A percentile compares a stretch with the other conserved stretches of the same genome.
phyloP scores from a whole-genome alignment of 2,797 vertebrate genomes.

The Echiichthys vipera region DNA sequence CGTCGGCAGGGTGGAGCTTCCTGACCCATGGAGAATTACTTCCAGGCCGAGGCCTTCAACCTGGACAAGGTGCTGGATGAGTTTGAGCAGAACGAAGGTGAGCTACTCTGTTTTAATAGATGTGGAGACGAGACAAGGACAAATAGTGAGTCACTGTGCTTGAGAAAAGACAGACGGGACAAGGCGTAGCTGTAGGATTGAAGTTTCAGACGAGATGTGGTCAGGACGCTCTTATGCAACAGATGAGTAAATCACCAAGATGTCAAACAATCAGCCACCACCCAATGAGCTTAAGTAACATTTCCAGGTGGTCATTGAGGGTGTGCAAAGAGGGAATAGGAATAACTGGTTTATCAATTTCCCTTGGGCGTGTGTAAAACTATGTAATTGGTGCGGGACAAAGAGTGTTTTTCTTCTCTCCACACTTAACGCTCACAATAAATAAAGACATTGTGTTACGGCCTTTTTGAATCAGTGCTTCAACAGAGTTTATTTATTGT shows the following conservation, averaged over 20 bases:
- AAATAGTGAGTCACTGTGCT: constrained; percentile 6
- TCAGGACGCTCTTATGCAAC: constrained; percentile 2
- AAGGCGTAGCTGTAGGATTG: not conserved
- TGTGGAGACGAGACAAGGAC: not conserved
- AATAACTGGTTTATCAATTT: constrained; percentile 73
- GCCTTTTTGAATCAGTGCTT: constrained; percentile 16
- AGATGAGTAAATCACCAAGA: constrained; percentile 19
- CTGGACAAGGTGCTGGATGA: constrained; percentile 99
- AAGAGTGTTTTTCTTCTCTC: constrained; percentile 21
- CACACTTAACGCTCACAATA: constrained; percentile 27
- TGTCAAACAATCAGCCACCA: constrained; percentile 19
- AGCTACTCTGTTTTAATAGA: constrained; percentile 41
- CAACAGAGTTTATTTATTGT: constrained; percentile 46
- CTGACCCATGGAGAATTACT: constrained; percentile 99
- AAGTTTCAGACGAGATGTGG: not conserved
- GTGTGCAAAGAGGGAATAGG: constrained; percentile 54
- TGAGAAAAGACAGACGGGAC: not conserved
- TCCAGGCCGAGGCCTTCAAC: constrained; percentile 99
- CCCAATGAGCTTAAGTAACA: constrained; percentile 38
- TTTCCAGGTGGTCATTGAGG: constrained; percentile 57
- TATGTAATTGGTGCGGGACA: constrained; percentile 66
- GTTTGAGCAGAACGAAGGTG: constrained; percentile 99
- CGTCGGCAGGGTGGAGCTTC: constrained; percentile 85
- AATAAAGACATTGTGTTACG: constrained; percentile 2
- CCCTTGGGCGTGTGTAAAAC: constrained; percentile 55